Conservation (phyloP, 2,888 invertebrate genomes). For the Drosophila quinaria region DNA sequence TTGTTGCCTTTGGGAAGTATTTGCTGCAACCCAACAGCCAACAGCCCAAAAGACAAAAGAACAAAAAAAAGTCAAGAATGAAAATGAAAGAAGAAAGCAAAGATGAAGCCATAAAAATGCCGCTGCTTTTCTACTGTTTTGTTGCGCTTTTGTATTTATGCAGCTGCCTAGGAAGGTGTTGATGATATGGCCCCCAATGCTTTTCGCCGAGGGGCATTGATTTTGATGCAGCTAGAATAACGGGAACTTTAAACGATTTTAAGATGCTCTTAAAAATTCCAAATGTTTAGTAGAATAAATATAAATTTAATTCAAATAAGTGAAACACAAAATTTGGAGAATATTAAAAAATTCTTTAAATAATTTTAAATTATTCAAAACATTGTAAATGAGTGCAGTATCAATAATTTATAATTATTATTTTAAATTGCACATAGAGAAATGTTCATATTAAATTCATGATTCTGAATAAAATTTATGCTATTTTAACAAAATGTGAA, state of each 20-base stretch:
- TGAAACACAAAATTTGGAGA: not conserved
- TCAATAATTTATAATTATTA: not conserved
- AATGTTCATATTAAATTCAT: too few relatives aligned
- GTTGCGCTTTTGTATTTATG: constrained; percentile 64
- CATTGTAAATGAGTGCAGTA: not conserved
- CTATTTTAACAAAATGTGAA: too few relatives aligned
- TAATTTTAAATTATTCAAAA: not conserved
- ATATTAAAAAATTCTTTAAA: not conserved
- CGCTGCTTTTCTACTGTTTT: constrained; percentile 58
- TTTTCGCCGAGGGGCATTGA: constrained; percentile 64
- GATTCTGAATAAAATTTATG: too few relatives aligned
- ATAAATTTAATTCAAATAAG: not conserved
- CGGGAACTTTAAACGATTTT: constrained; percentile 21
- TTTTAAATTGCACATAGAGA: too few relatives aligned
- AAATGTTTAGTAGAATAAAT: not conserved
- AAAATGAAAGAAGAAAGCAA: constrained; percentile 26
- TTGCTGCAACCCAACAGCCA: constrained; percentile 20
- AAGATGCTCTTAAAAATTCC: constrained; percentile 25
- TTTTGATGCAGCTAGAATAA: constrained; percentile 42
- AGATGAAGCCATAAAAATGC: constrained; percentile 78
- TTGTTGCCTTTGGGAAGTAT: not conserved
- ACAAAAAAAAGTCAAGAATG: constrained; percentile 19
- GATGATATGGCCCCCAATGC: constrained; percentile 62
- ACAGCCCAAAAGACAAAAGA: constrained; percentile 38
- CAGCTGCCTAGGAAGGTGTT: constrained; percentile 74